phyloP scores from a whole-genome alignment of 2,888 invertebrate genomes.

The Nomada ferruginata region DNA sequence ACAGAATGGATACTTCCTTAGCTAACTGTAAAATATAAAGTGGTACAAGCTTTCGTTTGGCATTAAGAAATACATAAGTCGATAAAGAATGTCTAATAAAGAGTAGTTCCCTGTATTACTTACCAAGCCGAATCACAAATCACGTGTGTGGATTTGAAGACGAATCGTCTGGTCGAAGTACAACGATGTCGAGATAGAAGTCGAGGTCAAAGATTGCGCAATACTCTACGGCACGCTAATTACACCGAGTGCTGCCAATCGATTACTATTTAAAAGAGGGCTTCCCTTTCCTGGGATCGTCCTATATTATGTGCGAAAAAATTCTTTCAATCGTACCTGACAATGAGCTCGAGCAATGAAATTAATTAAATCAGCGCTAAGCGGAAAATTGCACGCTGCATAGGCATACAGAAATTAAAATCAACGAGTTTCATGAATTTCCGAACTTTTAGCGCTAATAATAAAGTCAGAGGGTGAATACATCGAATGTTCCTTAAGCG shows the following conservation, averaged over 20 bases:
- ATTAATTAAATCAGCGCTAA: neutral
- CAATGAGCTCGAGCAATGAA: neutral
- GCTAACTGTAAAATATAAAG: too few species aligned
- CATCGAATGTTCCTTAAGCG: neutral
- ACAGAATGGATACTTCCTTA: too few species aligned
- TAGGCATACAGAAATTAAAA: neutral
- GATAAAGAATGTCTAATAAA: neutral
- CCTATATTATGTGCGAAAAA: too few species aligned
- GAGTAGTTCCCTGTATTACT: neutral
- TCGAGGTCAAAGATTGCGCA: constrained; percentile 49
- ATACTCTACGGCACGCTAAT: constrained; percentile 31
- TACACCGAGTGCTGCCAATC: constrained; percentile 18
- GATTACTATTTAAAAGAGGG: constrained; percentile 7
- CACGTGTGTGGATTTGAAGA: constrained; percentile 11
- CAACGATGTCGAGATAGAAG: constrained; percentile 34
- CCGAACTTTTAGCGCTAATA: neutral
- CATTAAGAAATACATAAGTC: neutral
- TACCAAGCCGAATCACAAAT: neutral
- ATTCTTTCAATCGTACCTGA: neutral
- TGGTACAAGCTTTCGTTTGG: neutral
- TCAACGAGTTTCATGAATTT: neutral
- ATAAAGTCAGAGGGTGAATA: neutral
- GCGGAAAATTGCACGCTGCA: neutral
- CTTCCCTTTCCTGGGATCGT: too few species aligned
- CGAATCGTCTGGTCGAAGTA: constrained; percentile 28